phyloP scores from a whole-genome alignment of 2,113 vertebrate genomes.

The Burhinus bistriatus region DNA sequence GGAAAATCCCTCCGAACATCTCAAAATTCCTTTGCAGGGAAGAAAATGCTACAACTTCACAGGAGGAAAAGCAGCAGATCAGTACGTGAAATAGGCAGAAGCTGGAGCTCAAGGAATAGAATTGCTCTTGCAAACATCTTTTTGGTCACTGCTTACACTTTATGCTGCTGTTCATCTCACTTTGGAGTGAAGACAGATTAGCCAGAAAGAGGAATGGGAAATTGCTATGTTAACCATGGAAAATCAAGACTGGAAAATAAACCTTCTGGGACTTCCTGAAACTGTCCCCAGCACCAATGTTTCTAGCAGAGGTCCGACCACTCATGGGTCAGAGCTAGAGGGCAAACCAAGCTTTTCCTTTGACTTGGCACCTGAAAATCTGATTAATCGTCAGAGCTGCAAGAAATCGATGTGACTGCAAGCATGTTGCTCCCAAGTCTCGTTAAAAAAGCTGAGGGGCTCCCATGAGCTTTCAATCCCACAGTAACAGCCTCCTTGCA shows the following conservation, averaged over 20 bases:
- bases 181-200: background rate
- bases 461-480: background rate
- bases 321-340: background rate
- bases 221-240: background rate
- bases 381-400: background rate
- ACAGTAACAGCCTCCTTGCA: background rate
- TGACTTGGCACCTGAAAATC: background rate
- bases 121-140: background rate
- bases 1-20: background rate
- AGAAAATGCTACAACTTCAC: background rate
- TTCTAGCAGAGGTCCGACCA: background rate
- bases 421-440: background rate
- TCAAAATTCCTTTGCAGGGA: background rate
- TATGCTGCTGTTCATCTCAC: background rate
- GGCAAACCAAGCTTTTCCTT: background rate
- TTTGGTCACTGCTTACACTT: background rate
- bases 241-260: background rate
- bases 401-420: background rate
- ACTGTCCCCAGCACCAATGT: background rate
- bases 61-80: background rate
- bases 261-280: background rate
- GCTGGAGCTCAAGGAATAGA: background rate
- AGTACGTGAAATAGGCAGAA: background rate
- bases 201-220: background rate
- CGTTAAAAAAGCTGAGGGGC: background rate